A percentile compares a stretch with the other conserved stretches of the same genome.
These are phyloP conservation scores for Acanthis flammea DNA, from an alignment of 2,797 vertebrate species.

Conservation along the genomic window DNA sequence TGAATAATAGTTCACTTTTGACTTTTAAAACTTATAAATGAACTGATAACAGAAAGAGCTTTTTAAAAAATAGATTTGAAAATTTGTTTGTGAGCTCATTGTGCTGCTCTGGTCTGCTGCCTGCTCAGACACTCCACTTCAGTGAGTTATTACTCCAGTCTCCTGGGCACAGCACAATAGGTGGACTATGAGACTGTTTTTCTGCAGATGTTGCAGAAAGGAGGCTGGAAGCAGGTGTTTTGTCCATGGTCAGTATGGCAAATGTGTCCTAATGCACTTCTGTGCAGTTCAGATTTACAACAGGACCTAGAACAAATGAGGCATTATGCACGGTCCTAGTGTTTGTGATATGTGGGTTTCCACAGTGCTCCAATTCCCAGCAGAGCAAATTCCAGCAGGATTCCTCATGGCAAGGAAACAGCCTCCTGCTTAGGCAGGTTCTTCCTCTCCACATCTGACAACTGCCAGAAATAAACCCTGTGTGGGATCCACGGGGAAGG, in stretches of 20 bases:
- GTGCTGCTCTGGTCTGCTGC: not conserved
- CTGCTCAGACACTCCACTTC: not conserved
- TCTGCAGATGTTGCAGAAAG: not conserved
- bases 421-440: not conserved
- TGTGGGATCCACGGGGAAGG: not conserved
- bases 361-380: not conserved
- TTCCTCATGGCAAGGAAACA: not conserved
- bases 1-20: not conserved
- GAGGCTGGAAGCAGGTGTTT: not conserved
- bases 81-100: not conserved
- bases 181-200: not conserved
- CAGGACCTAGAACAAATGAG: not conserved
- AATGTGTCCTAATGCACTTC: not conserved
- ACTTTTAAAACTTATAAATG: not conserved
- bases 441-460: not conserved
- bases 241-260: not conserved
- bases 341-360: not conserved
- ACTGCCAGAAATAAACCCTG: not conserved
- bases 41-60: not conserved
- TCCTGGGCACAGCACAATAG: not conserved
- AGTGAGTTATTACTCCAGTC: not conserved
- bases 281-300: not conserved
- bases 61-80: not conserved
- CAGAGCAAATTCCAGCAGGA: not conserved
- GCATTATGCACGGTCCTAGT: fast-evolving